These are phyloP conservation scores for Mystacornis crossleyi DNA, from an alignment of 2,113 vertebrate genomes.

Conservation along the genomic window DNA sequence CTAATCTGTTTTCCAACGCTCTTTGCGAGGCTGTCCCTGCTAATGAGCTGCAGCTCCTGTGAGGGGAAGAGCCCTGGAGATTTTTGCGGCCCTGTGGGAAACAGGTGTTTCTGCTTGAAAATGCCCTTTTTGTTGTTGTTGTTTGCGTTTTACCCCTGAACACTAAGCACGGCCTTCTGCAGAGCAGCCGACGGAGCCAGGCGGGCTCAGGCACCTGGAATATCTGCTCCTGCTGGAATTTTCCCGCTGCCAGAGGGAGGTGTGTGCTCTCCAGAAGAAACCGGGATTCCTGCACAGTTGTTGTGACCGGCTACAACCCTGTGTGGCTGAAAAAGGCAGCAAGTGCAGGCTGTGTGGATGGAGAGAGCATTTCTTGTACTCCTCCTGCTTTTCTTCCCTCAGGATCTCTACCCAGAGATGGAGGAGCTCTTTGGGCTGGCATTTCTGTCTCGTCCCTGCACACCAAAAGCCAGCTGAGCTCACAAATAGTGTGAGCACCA, in stretches of 20 bases:
- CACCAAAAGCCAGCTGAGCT: not conserved
- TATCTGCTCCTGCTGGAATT: not conserved
- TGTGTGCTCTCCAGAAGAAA: not conserved
- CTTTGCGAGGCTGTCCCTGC: not conserved
- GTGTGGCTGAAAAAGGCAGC: not conserved
- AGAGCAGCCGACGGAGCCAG: not conserved
- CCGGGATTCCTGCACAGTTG: fast-evolving
- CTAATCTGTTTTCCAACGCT: not conserved
- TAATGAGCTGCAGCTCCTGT: not conserved
- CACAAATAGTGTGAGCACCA: not conserved
- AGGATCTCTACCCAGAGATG: not conserved
- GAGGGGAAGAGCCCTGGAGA: not conserved
- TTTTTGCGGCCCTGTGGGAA: not conserved
- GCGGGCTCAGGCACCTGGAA: not conserved
- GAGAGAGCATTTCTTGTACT: not conserved
- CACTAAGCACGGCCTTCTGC: not conserved
- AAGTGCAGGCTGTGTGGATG: not conserved
- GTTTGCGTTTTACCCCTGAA: not conserved
- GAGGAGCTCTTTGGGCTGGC: not conserved
- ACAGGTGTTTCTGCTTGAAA: not conserved
- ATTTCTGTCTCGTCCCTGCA: not conserved
- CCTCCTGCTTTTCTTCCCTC: not conserved
- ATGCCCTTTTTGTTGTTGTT: not conserved
- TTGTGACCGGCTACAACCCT: not conserved
- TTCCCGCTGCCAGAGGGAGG: not conserved